Evolutionary conservation across 1,140 invertebrate genomes (phyloP), one percentile per base, ranked within the genome.

Genomic region (Pantala flavescens): DNA sequence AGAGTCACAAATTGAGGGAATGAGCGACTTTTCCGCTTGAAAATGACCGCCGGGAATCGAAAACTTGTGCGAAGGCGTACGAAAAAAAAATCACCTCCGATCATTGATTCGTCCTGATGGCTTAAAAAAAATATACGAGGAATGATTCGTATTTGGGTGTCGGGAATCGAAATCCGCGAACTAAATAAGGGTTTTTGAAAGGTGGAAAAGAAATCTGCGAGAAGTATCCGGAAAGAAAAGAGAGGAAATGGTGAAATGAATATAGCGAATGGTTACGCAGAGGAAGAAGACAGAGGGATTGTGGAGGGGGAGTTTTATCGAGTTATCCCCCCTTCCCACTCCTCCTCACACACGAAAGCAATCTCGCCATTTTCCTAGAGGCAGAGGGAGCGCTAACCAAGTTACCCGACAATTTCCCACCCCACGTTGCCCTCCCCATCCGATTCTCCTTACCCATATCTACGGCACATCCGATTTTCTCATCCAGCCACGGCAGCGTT

Each of bases 321-420:
- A 63, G 49, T 63, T 63, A 63, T 21, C 49, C 49, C 49, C 49
- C 12, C 49, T 3, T 63, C 49, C 49, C 49, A 3, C n/a, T 21
- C 12, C 49, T 63, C 49, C 49, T 12, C 49, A 63, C 49, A 16
- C 49, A 63, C 49, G 49, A 63, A 63, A 63, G 49, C 49, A 63
- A 63, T 63, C 49, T 63, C 49, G n/a, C 49, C 49, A 63, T 63
- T 63, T 63, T 63, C 49, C 49, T 63, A 63, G 3, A 19, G 49
- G 49, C 14, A 12, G 1, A 63, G 49, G 49, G 49, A 63, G 49
- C 49, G 49, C 49, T 63, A 63, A 63, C 49, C 49, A 12, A 63
- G 49, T 63, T 63, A 63, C 49, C 49, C 49, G 49, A 63, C 49
- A 63, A 63, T 63, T 63, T 63, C 49, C 49, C 49, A 63, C 49